These are phyloP conservation scores for Pasiphila rectangulata DNA, from an alignment of 2,888 invertebrate species.

Conservation along the genomic window DNA sequence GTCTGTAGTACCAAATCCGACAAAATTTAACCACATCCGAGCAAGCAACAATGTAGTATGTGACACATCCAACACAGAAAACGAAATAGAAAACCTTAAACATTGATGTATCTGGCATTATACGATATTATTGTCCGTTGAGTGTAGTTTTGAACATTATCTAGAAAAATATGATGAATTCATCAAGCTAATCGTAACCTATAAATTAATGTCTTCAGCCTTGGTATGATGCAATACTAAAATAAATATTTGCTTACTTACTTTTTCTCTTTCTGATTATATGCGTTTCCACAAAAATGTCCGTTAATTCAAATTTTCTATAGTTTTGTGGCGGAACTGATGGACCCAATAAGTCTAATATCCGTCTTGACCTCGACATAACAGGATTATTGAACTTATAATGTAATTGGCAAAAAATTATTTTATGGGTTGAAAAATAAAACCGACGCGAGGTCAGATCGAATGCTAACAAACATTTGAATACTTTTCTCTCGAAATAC, in stretches of 20 bases:
- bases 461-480: too few species aligned
- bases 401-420: neutral
- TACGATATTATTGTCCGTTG: neutral
- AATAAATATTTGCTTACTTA: neutral
- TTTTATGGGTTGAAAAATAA: slow-evolving; percentile 3
- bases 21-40: too few species aligned
- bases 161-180: neutral
- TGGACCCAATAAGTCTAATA: slow-evolving; percentile 5
- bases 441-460: slow-evolving; percentile 1
- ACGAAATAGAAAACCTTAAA: neutral
- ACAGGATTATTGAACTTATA: neutral
- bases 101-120: neutral
- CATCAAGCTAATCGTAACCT: neutral
- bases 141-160: neutral
- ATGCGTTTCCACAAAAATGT: slow-evolving; percentile 3
- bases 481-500: too few species aligned
- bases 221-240: neutral
- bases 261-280: slow-evolving; percentile 1
- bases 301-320: slow-evolving; percentile 4
- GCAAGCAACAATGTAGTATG: neutral
- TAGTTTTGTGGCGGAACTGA: slow-evolving; percentile 6
- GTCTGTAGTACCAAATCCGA: too few species aligned
- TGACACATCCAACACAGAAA: neutral
- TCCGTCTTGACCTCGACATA: slow-evolving; percentile 10
- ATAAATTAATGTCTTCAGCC: neutral